Conservation (phyloP, 1,140 invertebrate species). For the Acromyrmex heyeri region DNA sequence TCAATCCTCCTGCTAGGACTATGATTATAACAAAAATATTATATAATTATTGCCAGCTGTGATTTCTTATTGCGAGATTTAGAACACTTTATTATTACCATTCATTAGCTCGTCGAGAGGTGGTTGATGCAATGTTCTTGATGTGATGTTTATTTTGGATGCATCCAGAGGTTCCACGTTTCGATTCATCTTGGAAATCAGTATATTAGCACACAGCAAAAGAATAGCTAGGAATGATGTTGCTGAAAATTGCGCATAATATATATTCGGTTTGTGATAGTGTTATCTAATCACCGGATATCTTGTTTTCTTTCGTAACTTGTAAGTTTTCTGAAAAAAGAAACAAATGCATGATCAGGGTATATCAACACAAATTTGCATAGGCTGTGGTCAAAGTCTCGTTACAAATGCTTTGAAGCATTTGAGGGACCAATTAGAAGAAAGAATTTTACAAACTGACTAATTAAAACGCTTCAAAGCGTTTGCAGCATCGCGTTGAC, state of each 20-base stretch:
- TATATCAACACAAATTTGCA: no score
- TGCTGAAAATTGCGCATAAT: background rate
- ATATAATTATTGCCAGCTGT: slow-evolving; percentile 67
- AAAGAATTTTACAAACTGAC: no score
- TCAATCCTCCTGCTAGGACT: slow-evolving; percentile 92
- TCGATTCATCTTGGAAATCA: slow-evolving; percentile 18
- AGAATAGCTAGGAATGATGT: background rate
- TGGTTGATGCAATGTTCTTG: slow-evolving; percentile 87
- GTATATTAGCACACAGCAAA: background rate
- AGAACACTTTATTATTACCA: slow-evolving; percentile 83
- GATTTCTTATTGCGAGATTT: background rate
- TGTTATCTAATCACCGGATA: slow-evolving; percentile 41
- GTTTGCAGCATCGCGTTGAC: no score
- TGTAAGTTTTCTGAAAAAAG: background rate
- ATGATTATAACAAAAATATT: slow-evolving; percentile 66
- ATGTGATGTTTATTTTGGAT: slow-evolving; percentile 82
- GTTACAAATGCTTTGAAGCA: no score
- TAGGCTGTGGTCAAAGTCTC: no score
- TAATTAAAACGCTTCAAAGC: no score
- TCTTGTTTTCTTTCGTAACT: slow-evolving; percentile 20
- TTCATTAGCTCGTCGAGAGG: slow-evolving; percentile 87
- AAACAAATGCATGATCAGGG: no score
- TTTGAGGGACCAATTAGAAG: no score
- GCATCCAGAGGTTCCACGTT: slow-evolving; percentile 70
- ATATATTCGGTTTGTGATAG: slow-evolving; percentile 20